Evolutionary conservation across 53 echinoderm and acorn worm genomes (phyloP), one percentile per base, ranked within the genome.

Genomic region (Zoroaster sp.): DNA sequence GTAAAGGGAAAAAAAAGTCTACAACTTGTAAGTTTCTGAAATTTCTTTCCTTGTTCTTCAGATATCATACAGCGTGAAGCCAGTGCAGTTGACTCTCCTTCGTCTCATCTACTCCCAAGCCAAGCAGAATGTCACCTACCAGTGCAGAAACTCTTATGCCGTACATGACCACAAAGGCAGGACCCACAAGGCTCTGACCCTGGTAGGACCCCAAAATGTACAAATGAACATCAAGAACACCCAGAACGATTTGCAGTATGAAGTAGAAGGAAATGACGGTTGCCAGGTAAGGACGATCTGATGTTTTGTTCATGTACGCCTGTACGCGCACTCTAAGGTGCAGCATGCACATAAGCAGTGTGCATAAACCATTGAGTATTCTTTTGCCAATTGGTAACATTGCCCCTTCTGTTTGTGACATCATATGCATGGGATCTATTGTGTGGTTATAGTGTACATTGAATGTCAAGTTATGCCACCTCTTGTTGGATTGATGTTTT

Each of bases 81-180:
- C 87, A 7, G 89, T 88, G n/a, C 96, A 96, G 75, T 55, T 99
- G 75, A 91, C 93, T 77, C 96, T 96, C 94, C 91, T 99, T 15
- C 89, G 94, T 47, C 90, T 99, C 41, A 94, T 99, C 73, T 93
- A 94, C 59, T 90, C 92, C 80, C 46, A 76, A 28, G 99, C 95
- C 82, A 65, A 74, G 28, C 96, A 96, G 90, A 93, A 83, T 31
- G 83, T 94, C 73, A 96, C 94, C 44, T 99, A 93, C 89, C 74
- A 66, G 77, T 96, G 99, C 93, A 91, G 81, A 85, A 99, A 99
- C 90, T 75, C 94, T 15, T 72, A 45, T 39, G 99, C 91, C 39
- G 90, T 89, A 30, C 7, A 15, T 5, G 69, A 83, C 70, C 70
- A 34, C 35, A 10, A 20, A 21, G 93, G 78, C 17, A 77, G 83